These are phyloP conservation scores for Nibea coibor DNA, from an alignment of 2,113 vertebrate genomes.

Conservation along the genomic window DNA sequence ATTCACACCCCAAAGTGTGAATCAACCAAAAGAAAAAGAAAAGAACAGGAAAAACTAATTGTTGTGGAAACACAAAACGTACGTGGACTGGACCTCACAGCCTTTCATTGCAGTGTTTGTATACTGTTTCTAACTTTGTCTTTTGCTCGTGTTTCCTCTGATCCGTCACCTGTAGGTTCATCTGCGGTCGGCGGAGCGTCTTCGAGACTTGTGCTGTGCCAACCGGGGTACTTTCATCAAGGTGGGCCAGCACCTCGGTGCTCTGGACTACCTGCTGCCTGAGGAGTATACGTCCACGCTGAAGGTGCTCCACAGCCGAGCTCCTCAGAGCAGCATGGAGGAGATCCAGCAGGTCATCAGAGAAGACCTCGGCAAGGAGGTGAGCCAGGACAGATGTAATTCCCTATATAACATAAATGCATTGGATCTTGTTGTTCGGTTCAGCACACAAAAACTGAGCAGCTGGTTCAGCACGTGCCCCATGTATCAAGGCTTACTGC, in stretches of 20 bases:
- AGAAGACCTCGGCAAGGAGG: conserved; percentile 96
- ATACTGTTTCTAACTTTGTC: neutral
- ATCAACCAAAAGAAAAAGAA: too few species aligned
- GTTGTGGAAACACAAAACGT: too few species aligned
- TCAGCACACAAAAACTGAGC: neutral
- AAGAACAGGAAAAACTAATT: too few species aligned
- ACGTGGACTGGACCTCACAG: neutral
- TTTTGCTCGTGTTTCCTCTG: neutral
- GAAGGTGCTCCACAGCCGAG: conserved; percentile 93
- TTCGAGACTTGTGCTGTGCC: conserved; percentile 93
- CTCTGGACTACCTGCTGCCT: conserved; percentile 94
- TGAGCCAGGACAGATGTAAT: conserved; percentile 47
- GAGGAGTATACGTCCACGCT: conserved; percentile 95
- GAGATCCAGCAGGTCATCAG: conserved; percentile 93
- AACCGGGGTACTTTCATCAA: conserved; percentile 99
- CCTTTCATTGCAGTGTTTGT: neutral
- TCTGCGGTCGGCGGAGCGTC: conserved; percentile 91
- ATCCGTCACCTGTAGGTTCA: conserved; percentile 86
- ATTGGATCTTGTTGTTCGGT: neutral
- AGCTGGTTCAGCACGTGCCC: too few species aligned
- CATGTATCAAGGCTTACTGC: too few species aligned
- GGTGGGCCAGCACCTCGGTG: conserved; percentile 96
- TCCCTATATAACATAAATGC: too few species aligned
- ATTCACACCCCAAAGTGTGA: too few species aligned
- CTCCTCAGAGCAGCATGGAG: conserved; percentile 91